Conservation (phyloP, 2,113 vertebrate species). For the Leptocoma aspasia region DNA sequence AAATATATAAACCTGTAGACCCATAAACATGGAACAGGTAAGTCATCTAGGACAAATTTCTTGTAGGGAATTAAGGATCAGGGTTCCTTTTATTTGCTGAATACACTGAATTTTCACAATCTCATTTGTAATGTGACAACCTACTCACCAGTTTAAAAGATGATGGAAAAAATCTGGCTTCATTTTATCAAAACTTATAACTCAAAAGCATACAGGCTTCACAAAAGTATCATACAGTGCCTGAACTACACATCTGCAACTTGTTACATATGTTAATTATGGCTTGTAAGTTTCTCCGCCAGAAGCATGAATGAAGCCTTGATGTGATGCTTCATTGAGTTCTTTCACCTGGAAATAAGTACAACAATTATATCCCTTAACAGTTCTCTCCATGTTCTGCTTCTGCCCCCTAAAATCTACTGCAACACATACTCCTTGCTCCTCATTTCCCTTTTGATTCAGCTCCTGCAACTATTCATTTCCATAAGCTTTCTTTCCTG, state of each 20-base stretch:
- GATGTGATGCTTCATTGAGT: background rate
- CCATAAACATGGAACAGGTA: background rate
- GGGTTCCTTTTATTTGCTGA: background rate
- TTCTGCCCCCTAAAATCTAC: background rate
- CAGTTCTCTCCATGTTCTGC: background rate
- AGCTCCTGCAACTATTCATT: background rate
- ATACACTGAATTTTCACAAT: background rate
- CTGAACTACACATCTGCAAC: background rate
- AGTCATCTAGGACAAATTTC: background rate
- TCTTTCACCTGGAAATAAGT: background rate
- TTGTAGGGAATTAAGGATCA: background rate
- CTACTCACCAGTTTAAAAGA: background rate
- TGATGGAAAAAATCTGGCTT: background rate
- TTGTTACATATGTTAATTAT: background rate
- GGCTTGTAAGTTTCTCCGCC: background rate
- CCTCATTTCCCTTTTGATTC: background rate
- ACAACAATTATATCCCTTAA: background rate
- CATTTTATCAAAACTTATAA: background rate
- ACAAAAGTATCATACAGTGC: background rate
- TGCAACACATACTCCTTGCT: background rate
- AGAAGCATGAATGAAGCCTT: background rate
- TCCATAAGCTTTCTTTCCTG: background rate
- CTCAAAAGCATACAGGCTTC: background rate
- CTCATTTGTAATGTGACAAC: background rate
- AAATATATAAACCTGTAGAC: background rate